Evolutionary conservation across 2,797 vertebrate species (phyloP), one percentile per base, ranked within the genome.

Genomic region (Sarcoramphus papa): DNA sequence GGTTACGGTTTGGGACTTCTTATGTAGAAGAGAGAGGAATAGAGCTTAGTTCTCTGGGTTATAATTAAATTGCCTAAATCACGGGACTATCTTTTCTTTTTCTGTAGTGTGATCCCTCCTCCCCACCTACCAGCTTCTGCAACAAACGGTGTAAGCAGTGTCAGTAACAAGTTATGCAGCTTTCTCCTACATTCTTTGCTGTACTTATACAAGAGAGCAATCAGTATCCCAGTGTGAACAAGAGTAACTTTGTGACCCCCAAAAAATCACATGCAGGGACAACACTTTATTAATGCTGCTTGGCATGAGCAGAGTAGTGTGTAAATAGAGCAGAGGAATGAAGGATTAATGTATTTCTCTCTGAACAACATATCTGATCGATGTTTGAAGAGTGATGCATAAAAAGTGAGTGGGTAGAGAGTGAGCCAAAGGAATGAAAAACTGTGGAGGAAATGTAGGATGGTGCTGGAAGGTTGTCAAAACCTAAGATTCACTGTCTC

Each of bases 391-490:
- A 91, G 53, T 74, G 92, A 92, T 91, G 75, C 89, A 94, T 93
- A 90, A 83, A 89, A 88, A 91, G 68, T 50, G 91, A 97, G 96
- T 96, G 95, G 95, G 93, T 77, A 85, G 95, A 63, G 68, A 96
- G 81, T 94, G 83, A 96, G 64, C 91, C 92, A 92, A 94, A 95
- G 95, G 92, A 96, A 88, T 77, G 84, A 95, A 89, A 93, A 96
- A 74, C 91, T 90, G 86, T 89, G 89, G 89, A 94, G 87, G 87
- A 95, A 94, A 80, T 83, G 93, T 95, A 77, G 92, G 95, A 91
- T 96, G 96, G 60, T 91, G 87, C 89, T 97, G 95, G 95, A 94
- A 94, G 35, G 25, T 45, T 96, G 89, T 94, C 96, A 97, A 92
- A 93, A 89, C 72, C 93, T 47, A 78, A 94, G 81, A 60, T 83